Base-by-base conservation (phyloP, 2,113 vertebrate genomes). In the Nerophis lumbriciformis region DNA sequence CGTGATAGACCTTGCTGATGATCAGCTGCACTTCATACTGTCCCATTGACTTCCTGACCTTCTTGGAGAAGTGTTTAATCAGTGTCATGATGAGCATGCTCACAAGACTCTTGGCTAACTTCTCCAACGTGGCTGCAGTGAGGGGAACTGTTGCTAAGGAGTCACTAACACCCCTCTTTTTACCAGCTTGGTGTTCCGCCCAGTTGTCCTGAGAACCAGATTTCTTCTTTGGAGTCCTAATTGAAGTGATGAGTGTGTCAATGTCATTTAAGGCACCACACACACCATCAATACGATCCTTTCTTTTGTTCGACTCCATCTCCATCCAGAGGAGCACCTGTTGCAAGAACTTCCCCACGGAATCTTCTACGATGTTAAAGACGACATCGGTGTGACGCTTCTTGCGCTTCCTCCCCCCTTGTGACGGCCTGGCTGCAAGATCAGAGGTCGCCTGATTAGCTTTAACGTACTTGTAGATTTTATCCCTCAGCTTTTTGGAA, bases 271-370 rank as follows among this genome's bases (percentile, higher is more conserved):
- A 44, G 55, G 55, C 39, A 21, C 16, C 55, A 12, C 55, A 57
- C 15, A 21, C n/a, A 0, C 38, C 38, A 12, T 57, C 19, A 3
- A 11, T 42, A 4, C 16, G 11, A 2, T 35, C 35, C 35, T 37
- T 53, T 8, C 10, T 11, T n/a, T 57, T 57, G 44, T 6, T 57
- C n/a, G 55, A 44, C n/a, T 57, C 55, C 38, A 57, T 42, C 10
- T 57, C 55, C 55, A 57, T 57, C 55, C 55, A 57, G 42, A 57
- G 55, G 55, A 57, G 39, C 16, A 57, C 4, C 39, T 57, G 55
- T 19, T 57, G 55, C 39, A 57, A 44, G 39, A 57, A 57, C n/a
- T 12, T 57, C 6, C 55, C 55, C 1, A 57, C 16, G 10, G 55
- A 57, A 57, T 57, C 55, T 44, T 57, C 55, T 15, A 57, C 55